Percentiles rank a stretch among this genome's conserved stretches.
These are phyloP conservation scores for Gallinago stenura DNA, from an alignment of 2,797 vertebrate species.

Conservation along the genomic window DNA sequence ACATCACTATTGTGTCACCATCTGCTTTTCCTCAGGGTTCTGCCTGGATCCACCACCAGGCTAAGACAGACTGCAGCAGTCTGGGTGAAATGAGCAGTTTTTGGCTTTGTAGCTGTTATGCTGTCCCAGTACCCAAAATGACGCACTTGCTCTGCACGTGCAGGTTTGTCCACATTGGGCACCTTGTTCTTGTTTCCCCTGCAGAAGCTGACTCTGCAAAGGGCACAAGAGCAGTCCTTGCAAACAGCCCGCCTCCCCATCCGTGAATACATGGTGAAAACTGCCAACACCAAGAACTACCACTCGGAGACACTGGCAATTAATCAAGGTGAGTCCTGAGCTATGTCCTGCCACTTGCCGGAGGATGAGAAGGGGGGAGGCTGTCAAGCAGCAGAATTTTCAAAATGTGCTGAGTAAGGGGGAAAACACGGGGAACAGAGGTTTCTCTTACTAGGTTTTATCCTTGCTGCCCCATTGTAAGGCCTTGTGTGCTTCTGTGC, in stretches of 20 bases:
- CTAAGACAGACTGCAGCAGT: not conserved
- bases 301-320: slow-evolving; percentile 91
- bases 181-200: not conserved
- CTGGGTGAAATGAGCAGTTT: not conserved
- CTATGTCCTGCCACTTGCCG: not conserved
- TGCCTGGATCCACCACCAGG: not conserved
- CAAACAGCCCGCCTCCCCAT: slow-evolving; percentile 87
- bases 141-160: rapidly evolving
- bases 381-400: not conserved
- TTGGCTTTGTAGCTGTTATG: not conserved
- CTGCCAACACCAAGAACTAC: slow-evolving; percentile 87
- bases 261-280: slow-evolving; percentile 90
- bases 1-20: not conserved
- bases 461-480: not conserved
- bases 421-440: not conserved
- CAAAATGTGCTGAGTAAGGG: not conserved
- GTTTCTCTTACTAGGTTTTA: not conserved
- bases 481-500: not conserved
- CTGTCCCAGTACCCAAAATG: not conserved
- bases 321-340: slow-evolving; percentile 86
- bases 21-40: rapidly evolving
- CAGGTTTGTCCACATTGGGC: not conserved
- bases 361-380: too few species aligned
- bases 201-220: slow-evolving; percentile 87
- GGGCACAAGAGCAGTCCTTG: slow-evolving; percentile 82